phyloP scores from a whole-genome alignment of 2,113 vertebrate species.

The Dromaius novaehollandiae region DNA sequence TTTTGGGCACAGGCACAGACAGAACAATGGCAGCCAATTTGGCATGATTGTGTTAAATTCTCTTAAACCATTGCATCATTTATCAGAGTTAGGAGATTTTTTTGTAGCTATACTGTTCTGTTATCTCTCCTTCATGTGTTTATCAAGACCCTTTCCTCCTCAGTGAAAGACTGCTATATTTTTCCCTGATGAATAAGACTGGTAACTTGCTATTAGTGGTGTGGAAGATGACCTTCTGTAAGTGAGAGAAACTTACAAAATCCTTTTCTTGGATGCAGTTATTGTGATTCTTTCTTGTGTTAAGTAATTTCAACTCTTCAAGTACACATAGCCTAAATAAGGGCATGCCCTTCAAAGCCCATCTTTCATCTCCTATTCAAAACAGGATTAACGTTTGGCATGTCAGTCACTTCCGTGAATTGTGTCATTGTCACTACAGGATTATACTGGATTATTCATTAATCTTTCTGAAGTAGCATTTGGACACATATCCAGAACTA shows the following conservation, averaged over 20 bases:
- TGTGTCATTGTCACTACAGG: background rate
- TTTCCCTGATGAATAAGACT: background rate
- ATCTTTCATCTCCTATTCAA: constrained; percentile 6
- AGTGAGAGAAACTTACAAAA: background rate
- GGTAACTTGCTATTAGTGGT: background rate
- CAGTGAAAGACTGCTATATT: background rate
- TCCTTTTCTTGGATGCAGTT: constrained; percentile 1
- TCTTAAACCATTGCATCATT: background rate
- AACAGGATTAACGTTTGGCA: background rate
- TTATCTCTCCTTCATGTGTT: background rate
- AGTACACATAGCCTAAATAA: background rate
- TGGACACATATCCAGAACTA: background rate
- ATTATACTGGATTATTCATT: background rate
- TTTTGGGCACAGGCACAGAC: background rate
- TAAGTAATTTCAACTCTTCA: background rate
- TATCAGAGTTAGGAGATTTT: background rate
- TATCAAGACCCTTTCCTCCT: background rate
- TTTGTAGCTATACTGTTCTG: background rate
- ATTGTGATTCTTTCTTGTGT: background rate
- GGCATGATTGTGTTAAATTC: background rate
- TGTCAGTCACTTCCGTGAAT: background rate
- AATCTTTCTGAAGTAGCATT: constrained; percentile 4
- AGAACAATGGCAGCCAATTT: background rate
- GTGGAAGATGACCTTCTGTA: background rate
- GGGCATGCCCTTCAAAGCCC: background rate